Base-by-base conservation (phyloP, 2,888 invertebrate species). In the Dusona sp. region DNA sequence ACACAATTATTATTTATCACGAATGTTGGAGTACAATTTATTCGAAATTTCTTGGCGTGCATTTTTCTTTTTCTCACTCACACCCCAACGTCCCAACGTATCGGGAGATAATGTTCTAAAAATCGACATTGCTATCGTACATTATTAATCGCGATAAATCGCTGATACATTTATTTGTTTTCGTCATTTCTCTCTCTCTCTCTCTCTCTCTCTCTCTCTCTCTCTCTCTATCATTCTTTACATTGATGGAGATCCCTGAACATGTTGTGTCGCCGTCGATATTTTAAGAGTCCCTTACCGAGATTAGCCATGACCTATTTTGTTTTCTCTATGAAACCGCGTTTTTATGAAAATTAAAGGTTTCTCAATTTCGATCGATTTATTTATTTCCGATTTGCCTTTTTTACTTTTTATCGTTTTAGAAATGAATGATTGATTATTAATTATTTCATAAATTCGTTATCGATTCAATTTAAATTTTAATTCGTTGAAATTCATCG, bases 141-240 rank as follows among this genome's bases (percentile, higher is more conserved):
- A 1, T 22, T 54, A 8, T 9, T 22, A 54, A 54, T 54, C 54
- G 22, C 54, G 54, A 54, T 54, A 0, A 54, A 22, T 22, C 2
- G 2, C 3, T 22, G 54, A 54, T 54, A 54, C 9, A 11, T 54
- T 54, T 54, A 8, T 22, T 54, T 54, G n/a, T 54, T 54, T n/a
- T n/a, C n/a, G n/a, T n/a, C 33, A 0, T n/a, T n/a, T 67, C 38
- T 67, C 36, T 19, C 36, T 65, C 67, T 9, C 38, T 67, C 65
- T 65, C 54, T 36, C 13, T 36, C 73, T 36, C 22, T 74, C 54
- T 67, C 38, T 67, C 36, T 19, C 36, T 65, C 67, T 9, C 38
- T 67, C 65, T 65, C 54, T 36, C 13, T 36, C 73, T 36, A n/a
- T 74, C 54, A 8, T 7, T n/a, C 64, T 33, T 25, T 16, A 2